Evolutionary conservation across 2,797 vertebrate genomes (phyloP).

Genomic region (Naso thynnoides): DNA sequence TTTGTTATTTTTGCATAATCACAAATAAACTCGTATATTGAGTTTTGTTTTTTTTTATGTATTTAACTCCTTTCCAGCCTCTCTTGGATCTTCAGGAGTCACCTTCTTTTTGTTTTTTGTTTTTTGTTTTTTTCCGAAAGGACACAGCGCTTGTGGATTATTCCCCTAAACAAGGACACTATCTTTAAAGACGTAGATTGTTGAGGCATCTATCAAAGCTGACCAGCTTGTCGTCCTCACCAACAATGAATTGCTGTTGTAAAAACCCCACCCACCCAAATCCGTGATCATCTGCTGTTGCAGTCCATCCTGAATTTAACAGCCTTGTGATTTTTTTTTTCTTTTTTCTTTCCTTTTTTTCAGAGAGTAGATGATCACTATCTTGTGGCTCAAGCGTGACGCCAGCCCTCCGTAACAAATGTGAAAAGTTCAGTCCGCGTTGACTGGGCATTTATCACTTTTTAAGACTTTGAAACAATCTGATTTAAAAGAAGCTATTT

Average conservation of each 20-base stretch:
- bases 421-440: constrained; percentile 47
- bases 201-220: constrained; percentile 51
- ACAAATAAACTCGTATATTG: constrained; percentile 66
- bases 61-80: constrained; percentile 65
- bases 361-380: constrained; percentile 37
- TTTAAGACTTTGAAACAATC: constrained; percentile 71
- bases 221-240: constrained; percentile 44
- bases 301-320: constrained; percentile 55
- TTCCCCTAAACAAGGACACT: constrained; percentile 71
- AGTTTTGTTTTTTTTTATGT: constrained; percentile 69
- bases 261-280: constrained; percentile 20
- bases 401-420: constrained; percentile 36
- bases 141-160: constrained; percentile 62
- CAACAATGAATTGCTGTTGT: constrained; percentile 53
- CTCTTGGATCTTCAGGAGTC: constrained; percentile 60
- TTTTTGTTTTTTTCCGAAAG: constrained; percentile 37
- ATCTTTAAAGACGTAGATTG: constrained; percentile 62
- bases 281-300: not conserved
- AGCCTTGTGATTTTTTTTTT: constrained; percentile 9
- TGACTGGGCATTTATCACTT: constrained; percentile 65
- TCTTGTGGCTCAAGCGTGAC: constrained; percentile 20
- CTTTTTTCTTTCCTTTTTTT: too few relatives aligned
- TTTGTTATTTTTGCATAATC: constrained; percentile 70
- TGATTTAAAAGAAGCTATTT: constrained; percentile 68
- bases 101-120: constrained; percentile 30